Base-by-base conservation (phyloP, 2,797 vertebrate genomes). In the Enteromius paludinosus region DNA sequence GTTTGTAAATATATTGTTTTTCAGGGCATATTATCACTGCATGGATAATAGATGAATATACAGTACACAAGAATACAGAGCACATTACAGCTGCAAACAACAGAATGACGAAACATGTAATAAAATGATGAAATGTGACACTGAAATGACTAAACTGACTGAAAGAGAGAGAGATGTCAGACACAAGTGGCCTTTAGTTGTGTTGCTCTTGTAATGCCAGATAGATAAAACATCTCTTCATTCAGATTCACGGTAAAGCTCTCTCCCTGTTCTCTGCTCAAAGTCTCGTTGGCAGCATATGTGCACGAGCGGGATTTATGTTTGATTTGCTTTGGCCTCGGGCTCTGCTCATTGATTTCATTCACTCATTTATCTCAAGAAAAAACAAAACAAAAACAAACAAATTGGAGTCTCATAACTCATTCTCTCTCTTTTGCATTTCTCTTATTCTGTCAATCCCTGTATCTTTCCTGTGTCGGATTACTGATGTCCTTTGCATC, bases 261-360 rank as follows among this genome's bases (percentile, higher is more conserved):
- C 4, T 12, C 11, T 43, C 14, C 68, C 62, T 80, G 20, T 25
- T 28, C 6, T 66, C 47, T 75, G 18, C 62, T 73, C 47, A 75
- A 66, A 54, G 47, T 54, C 80, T 66, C 4, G 47, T 82, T 70
- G n/a, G 30, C 54, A 52, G 69, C 45, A 43, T 65, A 25, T 70
- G 23, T 80, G 49, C 10, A 23, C 54, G 8, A 66, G 80, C 54
- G 33, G 62, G 69, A 81, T 87, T 64, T 76, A 81, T 84, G 70
- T 68, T 73, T 73, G 74, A 73, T 81, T 85, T 76, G 45, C 28
- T 78, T 71, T 73, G 54, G 35, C 82, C 43, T 69, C 9, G 0
- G 65, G 70, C 77, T 64, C 20, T 77, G 28, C 59, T 77, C 28
- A 84, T 81, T 72, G 81, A 85, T 84, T 72, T 81, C 66, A 35